A percentile compares a stretch with the other conserved stretches of the same genome.
Evolutionary conservation across 2,113 vertebrate genomes (phyloP).

Genomic region (Pseudorasbora parva): DNA sequence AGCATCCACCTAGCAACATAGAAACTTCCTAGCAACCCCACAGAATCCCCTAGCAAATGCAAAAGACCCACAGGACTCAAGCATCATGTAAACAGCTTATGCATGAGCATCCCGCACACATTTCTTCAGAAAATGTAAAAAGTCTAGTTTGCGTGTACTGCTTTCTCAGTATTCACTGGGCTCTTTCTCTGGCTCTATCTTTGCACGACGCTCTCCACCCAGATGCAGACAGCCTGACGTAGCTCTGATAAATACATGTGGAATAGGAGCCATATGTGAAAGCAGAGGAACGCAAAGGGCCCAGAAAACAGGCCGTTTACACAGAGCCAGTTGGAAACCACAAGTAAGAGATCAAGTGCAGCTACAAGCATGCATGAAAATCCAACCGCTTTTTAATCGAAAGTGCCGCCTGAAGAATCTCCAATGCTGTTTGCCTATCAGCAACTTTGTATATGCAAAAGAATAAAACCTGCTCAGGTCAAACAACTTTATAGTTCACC

Average conservation of each 20-base stretch:
- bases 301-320: slow-evolving; percentile 53
- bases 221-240: slow-evolving; percentile 48
- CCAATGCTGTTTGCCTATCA: too few relatives aligned
- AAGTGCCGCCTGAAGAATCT: neutral
- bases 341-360: slow-evolving; percentile 44
- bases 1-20: neutral
- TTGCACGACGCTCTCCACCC: slow-evolving; percentile 37
- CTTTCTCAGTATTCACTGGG: neutral
- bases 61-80: neutral
- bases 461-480: neutral
- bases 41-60: neutral
- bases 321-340: slow-evolving; percentile 43
- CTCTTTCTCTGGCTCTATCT: neutral
- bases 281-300: slow-evolving; percentile 47
- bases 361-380: neutral
- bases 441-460: neutral
- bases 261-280: slow-evolving; percentile 60
- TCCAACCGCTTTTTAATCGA: neutral
- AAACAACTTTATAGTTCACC: neutral
- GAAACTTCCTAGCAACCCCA: neutral
- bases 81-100: neutral
- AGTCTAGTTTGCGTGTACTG: neutral
- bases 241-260: slow-evolving; percentile 54
- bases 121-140: neutral
- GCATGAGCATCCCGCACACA: neutral